A percentile compares a stretch with the other conserved stretches of the same genome.
Conservation (phyloP, 2,888 invertebrate species). For the Pomacea canaliculata region DNA sequence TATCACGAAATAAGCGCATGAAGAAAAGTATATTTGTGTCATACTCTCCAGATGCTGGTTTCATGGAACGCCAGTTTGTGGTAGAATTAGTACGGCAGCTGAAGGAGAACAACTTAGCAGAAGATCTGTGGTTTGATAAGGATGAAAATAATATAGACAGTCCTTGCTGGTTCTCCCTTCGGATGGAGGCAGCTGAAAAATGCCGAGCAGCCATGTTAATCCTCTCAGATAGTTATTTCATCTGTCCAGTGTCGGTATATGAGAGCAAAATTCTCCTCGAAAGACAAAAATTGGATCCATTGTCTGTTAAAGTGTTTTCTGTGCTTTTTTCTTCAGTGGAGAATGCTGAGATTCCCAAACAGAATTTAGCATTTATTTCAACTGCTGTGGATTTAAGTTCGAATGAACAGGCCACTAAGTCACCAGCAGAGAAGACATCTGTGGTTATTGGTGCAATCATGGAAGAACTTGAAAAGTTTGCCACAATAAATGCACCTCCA, state of each 20-base stretch:
- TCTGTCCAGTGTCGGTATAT: slow-evolving; percentile 65
- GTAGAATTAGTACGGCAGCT: slow-evolving; percentile 64
- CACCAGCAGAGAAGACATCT: slow-evolving; percentile 65
- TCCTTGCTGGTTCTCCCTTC: slow-evolving; percentile 66
- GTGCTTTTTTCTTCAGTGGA: slow-evolving; percentile 54
- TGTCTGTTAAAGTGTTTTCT: slow-evolving; percentile 58
- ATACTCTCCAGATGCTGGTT: slow-evolving; percentile 68
- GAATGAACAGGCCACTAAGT: slow-evolving; percentile 45
- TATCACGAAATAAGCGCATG: slow-evolving; percentile 43
- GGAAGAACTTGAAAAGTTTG: slow-evolving; percentile 64
- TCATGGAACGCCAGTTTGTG: slow-evolving; percentile 64
- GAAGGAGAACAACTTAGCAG: slow-evolving; percentile 67
- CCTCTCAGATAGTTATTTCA: slow-evolving; percentile 64
- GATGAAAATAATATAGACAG: slow-evolving; percentile 66
- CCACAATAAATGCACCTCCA: slow-evolving; percentile 55
- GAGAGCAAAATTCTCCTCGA: slow-evolving; percentile 65
- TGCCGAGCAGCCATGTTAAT: slow-evolving; percentile 64
- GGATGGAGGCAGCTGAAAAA: slow-evolving; percentile 67
- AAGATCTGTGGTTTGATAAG: slow-evolving; percentile 69
- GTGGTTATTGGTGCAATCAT: slow-evolving; percentile 64
- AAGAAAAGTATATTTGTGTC: slow-evolving; percentile 67
- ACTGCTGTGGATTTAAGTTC: slow-evolving; percentile 33
- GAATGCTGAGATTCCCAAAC: slow-evolving; percentile 56
- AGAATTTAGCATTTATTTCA: slow-evolving; percentile 56
- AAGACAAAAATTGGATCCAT: slow-evolving; percentile 48